Conservation (phyloP, 2,888 invertebrate species). For the Pyrocoelia pectoralis region DNA sequence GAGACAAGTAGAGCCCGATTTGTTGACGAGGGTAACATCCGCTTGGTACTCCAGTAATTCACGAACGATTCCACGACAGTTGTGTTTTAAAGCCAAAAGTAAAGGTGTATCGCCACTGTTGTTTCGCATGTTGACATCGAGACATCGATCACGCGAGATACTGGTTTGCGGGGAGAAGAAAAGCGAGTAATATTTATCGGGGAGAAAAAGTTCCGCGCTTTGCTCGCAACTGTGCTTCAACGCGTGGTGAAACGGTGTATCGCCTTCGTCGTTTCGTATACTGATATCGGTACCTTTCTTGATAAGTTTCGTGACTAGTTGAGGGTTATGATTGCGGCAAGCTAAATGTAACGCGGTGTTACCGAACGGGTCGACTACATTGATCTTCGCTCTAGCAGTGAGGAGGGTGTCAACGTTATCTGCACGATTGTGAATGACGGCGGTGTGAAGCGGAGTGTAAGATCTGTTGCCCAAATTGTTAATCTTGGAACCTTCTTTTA, state of each 20-base stretch:
- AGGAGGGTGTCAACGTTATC: background rate
- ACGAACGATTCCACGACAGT: background rate
- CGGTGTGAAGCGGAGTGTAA: background rate
- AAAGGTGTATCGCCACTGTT: constrained; percentile 2
- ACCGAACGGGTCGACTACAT: background rate
- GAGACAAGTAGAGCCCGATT: background rate
- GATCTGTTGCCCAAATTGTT: background rate
- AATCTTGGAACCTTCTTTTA: background rate
- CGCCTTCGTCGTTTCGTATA: background rate
- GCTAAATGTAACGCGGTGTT: constrained; percentile 10
- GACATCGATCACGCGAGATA: background rate
- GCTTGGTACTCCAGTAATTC: background rate
- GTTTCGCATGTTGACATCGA: constrained; percentile 4
- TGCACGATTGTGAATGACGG: background rate
- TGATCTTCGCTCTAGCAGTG: background rate
- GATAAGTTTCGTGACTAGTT: background rate
- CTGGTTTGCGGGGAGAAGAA: background rate
- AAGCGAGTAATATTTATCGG: background rate
- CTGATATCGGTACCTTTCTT: background rate
- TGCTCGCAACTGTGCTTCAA: background rate
- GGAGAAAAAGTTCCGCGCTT: background rate
- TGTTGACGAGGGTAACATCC: background rate
- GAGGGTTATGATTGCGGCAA: background rate
- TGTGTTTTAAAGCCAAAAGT: background rate
- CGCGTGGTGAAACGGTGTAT: constrained; percentile 9